Percentiles rank a stretch among this genome's conserved stretches.
Conservation (phyloP, 2,888 invertebrate species). For the Neoaliturus tenellus region DNA sequence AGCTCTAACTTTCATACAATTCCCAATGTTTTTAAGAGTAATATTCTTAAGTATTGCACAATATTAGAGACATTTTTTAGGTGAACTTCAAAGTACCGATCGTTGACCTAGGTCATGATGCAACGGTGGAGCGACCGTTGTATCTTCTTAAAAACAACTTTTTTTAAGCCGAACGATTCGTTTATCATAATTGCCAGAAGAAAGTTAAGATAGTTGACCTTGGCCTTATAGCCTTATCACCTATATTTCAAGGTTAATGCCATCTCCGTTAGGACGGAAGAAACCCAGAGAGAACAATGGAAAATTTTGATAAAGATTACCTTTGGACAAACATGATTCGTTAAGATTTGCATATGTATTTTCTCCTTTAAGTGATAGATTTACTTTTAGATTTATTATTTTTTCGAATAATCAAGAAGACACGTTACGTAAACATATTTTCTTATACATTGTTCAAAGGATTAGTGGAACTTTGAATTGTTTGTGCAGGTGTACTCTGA, state of each 20-base stretch:
- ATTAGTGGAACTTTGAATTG: no score
- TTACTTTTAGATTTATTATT: no score
- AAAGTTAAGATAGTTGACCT: slow-evolving; percentile 17
- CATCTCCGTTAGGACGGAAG: not conserved
- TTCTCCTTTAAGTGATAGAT: no score
- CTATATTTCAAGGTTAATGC: slow-evolving; percentile 11
- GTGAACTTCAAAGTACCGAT: not conserved
- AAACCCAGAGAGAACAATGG: not conserved
- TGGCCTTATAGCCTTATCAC: slow-evolving; percentile 15
- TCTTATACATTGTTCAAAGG: no score
- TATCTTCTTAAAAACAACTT: slow-evolving; percentile 5
- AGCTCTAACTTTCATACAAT: no score
- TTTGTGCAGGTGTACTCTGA: no score
- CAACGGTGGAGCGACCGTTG: not conserved
- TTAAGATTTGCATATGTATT: no score
- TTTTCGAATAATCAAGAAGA: no score
- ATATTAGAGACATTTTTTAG: no score
- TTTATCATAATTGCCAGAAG: not conserved
- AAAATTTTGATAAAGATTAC: not conserved
- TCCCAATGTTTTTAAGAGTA: no score
- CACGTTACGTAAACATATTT: no score
- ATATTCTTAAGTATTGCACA: not conserved
- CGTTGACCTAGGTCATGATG: not conserved
- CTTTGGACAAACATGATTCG: no score
- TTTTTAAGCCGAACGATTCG: not conserved